These are phyloP conservation scores for Emmelina monodactyla DNA, from an alignment of 2,888 invertebrate species.

Conservation along the genomic window DNA sequence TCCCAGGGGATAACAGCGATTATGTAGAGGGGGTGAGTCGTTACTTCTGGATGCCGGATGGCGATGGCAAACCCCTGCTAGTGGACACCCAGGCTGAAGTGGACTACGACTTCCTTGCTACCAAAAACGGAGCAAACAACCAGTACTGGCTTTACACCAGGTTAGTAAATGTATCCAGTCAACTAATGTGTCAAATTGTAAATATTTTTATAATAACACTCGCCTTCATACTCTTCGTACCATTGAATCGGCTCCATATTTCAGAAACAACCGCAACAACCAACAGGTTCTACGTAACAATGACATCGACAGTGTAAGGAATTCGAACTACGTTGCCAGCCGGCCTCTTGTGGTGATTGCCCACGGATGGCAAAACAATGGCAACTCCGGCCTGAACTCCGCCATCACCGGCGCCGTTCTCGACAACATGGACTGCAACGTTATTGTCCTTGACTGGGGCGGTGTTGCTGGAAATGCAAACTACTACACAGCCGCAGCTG, in stretches of 20 bases:
- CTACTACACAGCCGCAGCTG: conserved; percentile 13
- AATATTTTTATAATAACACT: not conserved
- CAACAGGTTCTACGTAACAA: conserved; percentile 31
- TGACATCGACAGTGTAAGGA: conserved; percentile 27
- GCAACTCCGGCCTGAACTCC: conserved; percentile 27
- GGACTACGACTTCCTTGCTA: conserved; percentile 16
- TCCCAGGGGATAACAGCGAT: conserved; percentile 47
- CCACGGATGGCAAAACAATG: conserved; percentile 42
- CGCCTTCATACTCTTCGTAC: not conserved
- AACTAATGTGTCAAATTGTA: not conserved
- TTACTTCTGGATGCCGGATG: conserved; percentile 53
- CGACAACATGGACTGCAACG: conserved; percentile 23
- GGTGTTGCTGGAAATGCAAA: conserved; percentile 16
- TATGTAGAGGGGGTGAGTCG: conserved; percentile 49
- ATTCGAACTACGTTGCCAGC: conserved; percentile 27
- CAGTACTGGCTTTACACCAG: conserved; percentile 41
- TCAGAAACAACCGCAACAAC: conserved; percentile 28
- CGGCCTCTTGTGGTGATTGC: conserved; percentile 31
- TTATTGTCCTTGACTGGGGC: conserved; percentile 33
- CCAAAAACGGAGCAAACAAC: conserved; percentile 40
- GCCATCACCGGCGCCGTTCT: conserved; percentile 21
- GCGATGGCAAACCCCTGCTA: conserved; percentile 33
- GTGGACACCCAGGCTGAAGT: conserved; percentile 36
- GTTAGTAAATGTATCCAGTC: conserved; percentile 15
- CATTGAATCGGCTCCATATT: conserved; percentile 5